These are phyloP conservation scores for Montipora capitata DNA, from an alignment of 92 coral and sea anemone genomes.

Conservation along the genomic window DNA sequence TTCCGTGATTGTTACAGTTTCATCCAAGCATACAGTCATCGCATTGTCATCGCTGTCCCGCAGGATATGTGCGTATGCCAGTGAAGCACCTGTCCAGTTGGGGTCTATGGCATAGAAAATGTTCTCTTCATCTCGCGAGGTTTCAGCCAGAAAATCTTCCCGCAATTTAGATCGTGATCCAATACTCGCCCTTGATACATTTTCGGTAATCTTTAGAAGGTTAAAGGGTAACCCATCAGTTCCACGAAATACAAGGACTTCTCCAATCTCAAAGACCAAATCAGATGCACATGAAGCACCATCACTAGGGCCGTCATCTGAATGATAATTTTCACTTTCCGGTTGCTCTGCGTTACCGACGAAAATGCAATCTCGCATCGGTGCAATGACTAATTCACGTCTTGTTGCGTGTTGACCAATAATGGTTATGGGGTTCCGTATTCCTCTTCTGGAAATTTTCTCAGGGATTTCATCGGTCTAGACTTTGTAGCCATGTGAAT, in stretches of 20 bases:
- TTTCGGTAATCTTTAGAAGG: constrained; percentile 60
- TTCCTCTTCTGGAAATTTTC: too few relatives aligned
- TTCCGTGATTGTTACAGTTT: constrained; percentile 12
- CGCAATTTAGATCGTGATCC: too few relatives aligned
- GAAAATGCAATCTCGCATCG: constrained; percentile 48
- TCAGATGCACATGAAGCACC: constrained; percentile 6
- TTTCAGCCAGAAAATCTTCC: too few relatives aligned
- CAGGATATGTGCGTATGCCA: background rate
- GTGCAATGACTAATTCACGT: constrained; percentile 28
- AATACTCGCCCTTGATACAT: constrained; percentile 57
- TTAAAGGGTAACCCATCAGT: constrained; percentile 66
- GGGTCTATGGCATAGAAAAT: background rate
- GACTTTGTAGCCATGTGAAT: constrained; percentile 41
- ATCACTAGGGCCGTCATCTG: background rate
- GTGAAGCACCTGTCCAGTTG: constrained; percentile 1
- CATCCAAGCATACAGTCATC: constrained; percentile 49
- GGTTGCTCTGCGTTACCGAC: constrained; percentile 2
- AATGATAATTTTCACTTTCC: constrained; percentile 5
- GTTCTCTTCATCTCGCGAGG: background rate
- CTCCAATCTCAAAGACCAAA: constrained; percentile 57
- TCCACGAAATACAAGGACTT: constrained; percentile 61
- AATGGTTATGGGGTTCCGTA: constrained; percentile 47
- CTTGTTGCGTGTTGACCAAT: constrained; percentile 58
- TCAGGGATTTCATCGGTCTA: too few relatives aligned
- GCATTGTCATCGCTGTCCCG: constrained; percentile 15